These are phyloP conservation scores for Psophia crepitans DNA, from an alignment of 2,113 vertebrate genomes.

Conservation along the genomic window DNA sequence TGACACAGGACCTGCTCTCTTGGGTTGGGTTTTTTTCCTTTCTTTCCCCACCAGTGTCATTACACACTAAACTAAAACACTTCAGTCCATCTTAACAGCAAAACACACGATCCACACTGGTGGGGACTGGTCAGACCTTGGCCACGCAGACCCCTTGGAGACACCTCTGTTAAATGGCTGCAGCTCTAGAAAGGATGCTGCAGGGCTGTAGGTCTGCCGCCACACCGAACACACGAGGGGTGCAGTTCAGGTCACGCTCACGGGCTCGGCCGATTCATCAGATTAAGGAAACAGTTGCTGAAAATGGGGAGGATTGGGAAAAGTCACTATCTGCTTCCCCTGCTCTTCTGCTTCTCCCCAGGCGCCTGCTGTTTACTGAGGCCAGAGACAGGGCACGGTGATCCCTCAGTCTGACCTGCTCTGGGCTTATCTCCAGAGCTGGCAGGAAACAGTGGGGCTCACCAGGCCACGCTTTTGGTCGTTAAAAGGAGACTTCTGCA, in stretches of 20 bases:
- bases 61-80: not conserved
- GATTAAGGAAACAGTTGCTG: not conserved
- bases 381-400: not conserved
- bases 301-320: not conserved
- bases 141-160: not conserved
- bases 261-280: not conserved
- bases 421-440: not conserved
- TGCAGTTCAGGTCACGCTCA: fast-evolving
- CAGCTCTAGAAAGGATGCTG: not conserved
- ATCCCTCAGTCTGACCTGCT: not conserved
- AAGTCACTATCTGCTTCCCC: not conserved
- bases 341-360: not conserved
- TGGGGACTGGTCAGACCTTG: not conserved
- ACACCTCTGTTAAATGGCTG: not conserved
- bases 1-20: not conserved
- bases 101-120: not conserved
- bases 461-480: not conserved
- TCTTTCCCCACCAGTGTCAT: not conserved
- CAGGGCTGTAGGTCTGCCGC: not conserved
- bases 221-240: not conserved
- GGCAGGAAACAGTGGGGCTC: not conserved
- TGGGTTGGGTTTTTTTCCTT: not conserved
- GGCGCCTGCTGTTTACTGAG: not conserved
- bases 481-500: not conserved
- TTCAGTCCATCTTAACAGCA: not conserved